phyloP scores from a whole-genome alignment of 2,113 vertebrate species.

The Erpornis zantholeuca region DNA sequence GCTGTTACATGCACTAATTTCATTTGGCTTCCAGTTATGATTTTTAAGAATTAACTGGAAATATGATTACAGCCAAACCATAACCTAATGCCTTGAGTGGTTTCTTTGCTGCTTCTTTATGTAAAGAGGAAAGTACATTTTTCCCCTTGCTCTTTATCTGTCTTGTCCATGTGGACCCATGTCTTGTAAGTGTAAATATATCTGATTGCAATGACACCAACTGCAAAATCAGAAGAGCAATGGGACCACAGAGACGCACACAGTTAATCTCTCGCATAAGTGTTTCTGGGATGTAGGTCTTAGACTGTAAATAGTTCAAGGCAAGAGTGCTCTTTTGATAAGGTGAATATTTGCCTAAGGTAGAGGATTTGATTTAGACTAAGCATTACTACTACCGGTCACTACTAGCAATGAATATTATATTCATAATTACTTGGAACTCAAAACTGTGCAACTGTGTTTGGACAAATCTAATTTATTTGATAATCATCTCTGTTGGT shows the following conservation, averaged over 20 bases:
- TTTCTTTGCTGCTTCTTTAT: neutral
- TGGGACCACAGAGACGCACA: neutral
- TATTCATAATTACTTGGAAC: neutral
- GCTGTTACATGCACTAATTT: neutral
- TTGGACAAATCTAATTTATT: slow-evolving; percentile 27
- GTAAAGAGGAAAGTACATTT: neutral
- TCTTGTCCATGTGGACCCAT: neutral
- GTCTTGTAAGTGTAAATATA: neutral
- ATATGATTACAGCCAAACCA: neutral
- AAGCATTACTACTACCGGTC: neutral
- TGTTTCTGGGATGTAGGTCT: neutral
- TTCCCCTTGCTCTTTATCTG: neutral
- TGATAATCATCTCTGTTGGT: neutral
- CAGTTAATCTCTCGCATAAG: neutral
- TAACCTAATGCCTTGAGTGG: neutral
- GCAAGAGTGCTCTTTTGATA: neutral
- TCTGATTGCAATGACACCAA: neutral
- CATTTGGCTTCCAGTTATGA: neutral
- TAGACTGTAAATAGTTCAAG: neutral
- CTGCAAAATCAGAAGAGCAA: neutral
- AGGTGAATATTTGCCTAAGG: neutral
- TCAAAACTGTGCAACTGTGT: neutral
- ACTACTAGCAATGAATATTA: neutral
- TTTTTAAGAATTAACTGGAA: neutral
- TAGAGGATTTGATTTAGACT: neutral